phyloP scores from a whole-genome alignment of 2,113 vertebrate genomes.

The Corythornis madagascariensis region DNA sequence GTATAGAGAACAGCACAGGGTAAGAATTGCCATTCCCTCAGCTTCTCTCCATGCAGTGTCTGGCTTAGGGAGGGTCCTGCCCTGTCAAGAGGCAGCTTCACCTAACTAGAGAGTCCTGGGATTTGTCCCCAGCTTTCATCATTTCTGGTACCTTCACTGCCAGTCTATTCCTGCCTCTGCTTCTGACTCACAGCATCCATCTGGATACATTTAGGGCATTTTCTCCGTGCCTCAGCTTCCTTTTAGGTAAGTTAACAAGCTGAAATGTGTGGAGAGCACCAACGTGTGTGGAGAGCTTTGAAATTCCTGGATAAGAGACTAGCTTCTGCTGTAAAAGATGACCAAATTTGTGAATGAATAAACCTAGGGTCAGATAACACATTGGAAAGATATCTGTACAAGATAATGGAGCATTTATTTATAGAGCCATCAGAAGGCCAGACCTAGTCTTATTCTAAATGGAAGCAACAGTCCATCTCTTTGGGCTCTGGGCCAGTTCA shows the following conservation, averaged over 20 bases:
- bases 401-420: slow-evolving; percentile 51
- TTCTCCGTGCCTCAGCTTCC: neutral
- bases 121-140: slow-evolving; percentile 7
- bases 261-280: neutral
- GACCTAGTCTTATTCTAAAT: neutral
- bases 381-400: slow-evolving; percentile 20
- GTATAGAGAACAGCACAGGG: rapidly evolving
- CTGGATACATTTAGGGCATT: slow-evolving; percentile 7
- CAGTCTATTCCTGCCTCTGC: slow-evolving; percentile 3
- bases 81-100: neutral
- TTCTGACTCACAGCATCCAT: neutral
- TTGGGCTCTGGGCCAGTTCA: slow-evolving; percentile 36
- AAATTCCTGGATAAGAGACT: neutral
- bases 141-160: neutral
- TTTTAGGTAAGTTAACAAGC: neutral
- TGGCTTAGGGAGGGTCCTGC: neutral
- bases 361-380: neutral
- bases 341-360: slow-evolving; percentile 44
- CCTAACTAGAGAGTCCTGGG: neutral
- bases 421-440: slow-evolving; percentile 12
- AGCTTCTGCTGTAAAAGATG: neutral
- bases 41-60: neutral
- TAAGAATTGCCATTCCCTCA: neutral
- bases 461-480: slow-evolving; percentile 19
- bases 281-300: neutral